Percentiles rank a stretch among this genome's conserved stretches.
Evolutionary conservation across 2,888 invertebrate species (phyloP).

Genomic region (Drosophila falleni): DNA sequence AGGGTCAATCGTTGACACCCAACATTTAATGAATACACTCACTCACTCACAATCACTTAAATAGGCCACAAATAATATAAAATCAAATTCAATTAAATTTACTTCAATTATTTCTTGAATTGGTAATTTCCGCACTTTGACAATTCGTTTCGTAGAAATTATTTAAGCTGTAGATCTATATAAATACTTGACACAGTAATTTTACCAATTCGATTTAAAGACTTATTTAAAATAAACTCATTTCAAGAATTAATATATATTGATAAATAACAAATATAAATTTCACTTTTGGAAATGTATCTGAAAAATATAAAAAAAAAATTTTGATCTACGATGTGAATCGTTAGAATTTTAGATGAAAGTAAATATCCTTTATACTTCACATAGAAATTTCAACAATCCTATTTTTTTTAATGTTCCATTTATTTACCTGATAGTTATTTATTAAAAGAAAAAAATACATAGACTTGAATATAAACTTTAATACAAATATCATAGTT

Average conservation of each 20-base stretch:
- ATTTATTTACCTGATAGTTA: too few species aligned
- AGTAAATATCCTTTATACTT: too few species aligned
- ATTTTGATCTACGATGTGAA: too few species aligned
- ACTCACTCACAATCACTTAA: slow-evolving; percentile 10
- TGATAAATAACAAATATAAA: too few species aligned
- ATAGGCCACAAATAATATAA: slow-evolving; percentile 14
- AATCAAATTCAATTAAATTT: slow-evolving; percentile 26
- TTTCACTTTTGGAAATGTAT: too few species aligned
- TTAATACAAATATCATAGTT: too few species aligned
- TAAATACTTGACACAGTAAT: slow-evolving; percentile 9
- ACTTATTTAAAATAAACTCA: not conserved
- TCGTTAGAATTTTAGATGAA: too few species aligned
- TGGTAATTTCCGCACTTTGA: slow-evolving; percentile 13
- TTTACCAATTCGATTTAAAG: not conserved
- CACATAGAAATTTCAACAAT: too few species aligned
- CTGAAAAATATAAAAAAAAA: too few species aligned
- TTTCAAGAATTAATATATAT: not conserved
- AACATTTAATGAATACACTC: slow-evolving; percentile 22
- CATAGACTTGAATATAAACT: too few species aligned
- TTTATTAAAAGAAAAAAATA: too few species aligned
- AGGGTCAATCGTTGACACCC: slow-evolving; percentile 52
- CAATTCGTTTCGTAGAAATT: slow-evolving; percentile 3
- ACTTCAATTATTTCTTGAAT: slow-evolving; percentile 17
- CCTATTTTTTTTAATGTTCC: too few species aligned
- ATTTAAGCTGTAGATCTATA: not conserved